Evolutionary conservation across 2,113 vertebrate species (phyloP).

Genomic region (Perccottus glenii): DNA sequence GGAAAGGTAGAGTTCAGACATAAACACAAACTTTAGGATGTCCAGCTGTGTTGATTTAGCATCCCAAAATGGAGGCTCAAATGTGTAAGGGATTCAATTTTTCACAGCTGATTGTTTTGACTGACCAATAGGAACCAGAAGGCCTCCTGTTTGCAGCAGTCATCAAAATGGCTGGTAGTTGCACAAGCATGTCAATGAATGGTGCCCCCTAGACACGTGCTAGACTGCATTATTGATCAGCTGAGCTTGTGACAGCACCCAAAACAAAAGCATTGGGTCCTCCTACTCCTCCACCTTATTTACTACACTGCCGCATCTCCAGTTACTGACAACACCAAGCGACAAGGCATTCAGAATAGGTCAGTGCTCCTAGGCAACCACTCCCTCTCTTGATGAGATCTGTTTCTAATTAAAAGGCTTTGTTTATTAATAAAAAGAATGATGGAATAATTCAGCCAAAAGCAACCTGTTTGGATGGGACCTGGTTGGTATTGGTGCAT

Average conservation of each 20-base stretch:
- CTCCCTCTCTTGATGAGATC: slow-evolving; percentile 47
- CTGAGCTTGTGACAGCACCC: slow-evolving; percentile 47
- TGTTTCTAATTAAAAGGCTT: slow-evolving; percentile 75
- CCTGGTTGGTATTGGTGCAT: slow-evolving; percentile 24
- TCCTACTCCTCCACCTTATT: slow-evolving; percentile 47
- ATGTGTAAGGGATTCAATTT: slow-evolving; percentile 17
- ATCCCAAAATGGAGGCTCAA: slow-evolving; percentile 62
- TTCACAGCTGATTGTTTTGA: slow-evolving; percentile 63
- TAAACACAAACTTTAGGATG: slow-evolving; percentile 79
- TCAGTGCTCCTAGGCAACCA: slow-evolving; percentile 57
- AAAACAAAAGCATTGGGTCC: slow-evolving; percentile 57
- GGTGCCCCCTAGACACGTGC: slow-evolving; percentile 24
- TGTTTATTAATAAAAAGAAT: slow-evolving; percentile 68
- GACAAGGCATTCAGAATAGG: slow-evolving; percentile 43
- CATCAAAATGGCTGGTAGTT: slow-evolving; percentile 26
- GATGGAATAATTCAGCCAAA: slow-evolving; percentile 44
- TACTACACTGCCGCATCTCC: slow-evolving; percentile 46
- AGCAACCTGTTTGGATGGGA: slow-evolving; percentile 32
- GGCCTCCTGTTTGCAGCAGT: slow-evolving; percentile 33
- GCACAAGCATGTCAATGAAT: neutral
- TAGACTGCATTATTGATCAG: slow-evolving; percentile 59
- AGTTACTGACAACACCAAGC: slow-evolving; percentile 53
- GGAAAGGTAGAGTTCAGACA: slow-evolving; percentile 77
- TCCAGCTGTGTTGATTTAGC: slow-evolving; percentile 76
- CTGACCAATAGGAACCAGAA: slow-evolving; percentile 43